A percentile compares a stretch with the other conserved stretches of the same genome.
Conservation (phyloP, 1,140 invertebrate species). For the Drosophila jambulina region DNA sequence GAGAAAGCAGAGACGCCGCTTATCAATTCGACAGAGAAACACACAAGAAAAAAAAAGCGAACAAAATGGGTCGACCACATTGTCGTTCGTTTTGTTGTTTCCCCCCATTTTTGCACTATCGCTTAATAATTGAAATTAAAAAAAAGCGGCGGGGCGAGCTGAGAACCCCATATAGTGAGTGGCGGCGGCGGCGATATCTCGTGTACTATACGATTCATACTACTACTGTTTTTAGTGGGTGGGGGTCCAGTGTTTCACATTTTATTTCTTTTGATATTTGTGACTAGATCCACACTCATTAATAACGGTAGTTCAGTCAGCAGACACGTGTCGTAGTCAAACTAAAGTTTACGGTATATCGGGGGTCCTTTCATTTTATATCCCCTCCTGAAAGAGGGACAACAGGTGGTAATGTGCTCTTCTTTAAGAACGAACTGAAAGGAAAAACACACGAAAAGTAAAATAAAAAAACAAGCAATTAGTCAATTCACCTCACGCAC, state of each 20-base stretch:
- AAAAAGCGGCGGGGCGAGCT: conserved; percentile 20
- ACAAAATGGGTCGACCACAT: conserved; percentile 53
- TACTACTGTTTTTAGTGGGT: conserved; percentile 85
- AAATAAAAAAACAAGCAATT: conserved; percentile 57
- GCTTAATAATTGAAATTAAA: conserved; percentile 81
- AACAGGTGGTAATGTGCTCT: conserved; percentile 43
- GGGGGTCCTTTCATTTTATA: conserved; percentile 6
- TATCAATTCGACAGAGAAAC: conserved; percentile 54
- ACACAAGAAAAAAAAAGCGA: conserved; percentile 18
- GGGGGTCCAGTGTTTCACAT: conserved; percentile 85
- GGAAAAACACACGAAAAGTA: conserved; percentile 3
- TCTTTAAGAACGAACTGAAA: conserved; percentile 1
- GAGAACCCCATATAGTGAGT: conserved; percentile 33
- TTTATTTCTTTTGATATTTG: conserved; percentile 66
- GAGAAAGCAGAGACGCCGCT: conserved; percentile 50
- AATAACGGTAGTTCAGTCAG: conserved; percentile 82
- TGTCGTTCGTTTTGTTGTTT: conserved; percentile 64
- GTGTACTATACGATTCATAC: conserved; percentile 15
- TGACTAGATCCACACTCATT: conserved; percentile 86
- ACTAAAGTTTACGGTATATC: not conserved
- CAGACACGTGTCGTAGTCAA: conserved; percentile 36
- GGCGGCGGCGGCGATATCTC: conserved; percentile 11
- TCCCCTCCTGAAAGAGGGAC: conserved; percentile 13
- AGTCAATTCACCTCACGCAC: conserved; percentile 65
- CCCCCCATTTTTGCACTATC: conserved; percentile 72